Evolutionary conservation across 1,140 invertebrate species (phyloP), one percentile per base, ranked within the genome.

Genomic region (Solenopsis invicta): DNA sequence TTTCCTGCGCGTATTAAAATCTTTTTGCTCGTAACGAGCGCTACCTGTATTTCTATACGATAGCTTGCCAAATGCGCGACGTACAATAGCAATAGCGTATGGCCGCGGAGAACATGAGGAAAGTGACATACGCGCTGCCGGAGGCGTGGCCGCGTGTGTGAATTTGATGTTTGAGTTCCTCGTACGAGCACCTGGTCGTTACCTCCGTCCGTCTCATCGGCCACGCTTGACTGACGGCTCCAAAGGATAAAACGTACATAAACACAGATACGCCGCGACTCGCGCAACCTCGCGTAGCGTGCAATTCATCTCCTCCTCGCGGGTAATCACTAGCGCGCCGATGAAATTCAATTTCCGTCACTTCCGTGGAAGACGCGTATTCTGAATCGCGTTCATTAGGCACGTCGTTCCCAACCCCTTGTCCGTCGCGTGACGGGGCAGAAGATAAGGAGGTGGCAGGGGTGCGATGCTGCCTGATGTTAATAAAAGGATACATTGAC

Each of bases 341-440:
- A 89, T 89, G 88, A 89, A 89, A 89, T 89, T 89, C 88, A 81
- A 89, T 87, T 89, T 89, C 88, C 69, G 88, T 89, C 76, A 87
- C 72, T 89, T 87, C 87, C 81, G 67, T 86, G 88, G 64, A 77
- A 86, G 87, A 80, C 75, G 85, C 75, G 75, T 80, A 86, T 90
- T 78, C 76, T 62, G 75, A 90, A 88, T 89, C 90, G 85, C 89
- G 91, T 90, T 75, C 90, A 88, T 88, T 87, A 86, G 71, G 87
- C 89, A 71, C 88, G 21, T n/a, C 74, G 76, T 78, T 54, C 78
- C 61, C 66, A 41, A 84, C 64, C 37, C 80, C 80, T 82, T 82
- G 80, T 56, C 50, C 66, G 24, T 82, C 37, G 59, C 72, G 61
- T 85, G 52, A 50, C 86, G 76, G 76, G 29, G 71, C 50, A 54